Base-by-base conservation (phyloP, 2,888 invertebrate genomes). In the Branchinecta sandiegonensis region DNA sequence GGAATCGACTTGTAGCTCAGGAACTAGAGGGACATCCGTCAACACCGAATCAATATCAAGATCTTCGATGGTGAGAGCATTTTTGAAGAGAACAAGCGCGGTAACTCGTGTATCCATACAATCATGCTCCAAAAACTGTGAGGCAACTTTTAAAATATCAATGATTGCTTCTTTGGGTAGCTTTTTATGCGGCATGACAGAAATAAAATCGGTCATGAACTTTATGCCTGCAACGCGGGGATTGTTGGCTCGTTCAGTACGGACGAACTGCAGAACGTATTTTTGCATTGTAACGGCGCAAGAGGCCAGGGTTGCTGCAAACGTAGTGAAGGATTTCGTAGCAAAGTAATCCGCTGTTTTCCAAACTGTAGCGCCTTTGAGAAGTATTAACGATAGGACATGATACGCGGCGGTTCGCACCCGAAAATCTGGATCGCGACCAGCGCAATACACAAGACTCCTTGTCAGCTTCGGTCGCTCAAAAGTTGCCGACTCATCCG, bases 391-490 rank as follows among this genome's bases (percentile, higher is more conserved):
- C 1, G 63, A 56, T 10, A 56, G 9, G 10, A 56, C 63, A 56
- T 56, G 23, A 56, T 56, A 56, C 9, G 63, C 63, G n/a, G 63
- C 63, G 14, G n/a, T 56, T 56, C 63, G 63, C 23, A 56, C 63
- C n/a, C 63, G 63, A 8, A 23, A 56, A 56, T 56, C 63, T 8
- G 8, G 63, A 56, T 56, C 63, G n/a, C 23, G n/a, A n/a, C 63
- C 63, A 56, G 63, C 63, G 23, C n/a, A 56, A 8, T 23, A 56
- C 63, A 56, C 63, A 9, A 56, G 23, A 10, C 63, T 56, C 12
- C 14, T 17, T 8, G 63, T 56, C 63, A 56, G 63, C 63, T 56
- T 56, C n/a, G 63, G 63, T 56, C 63, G n/a, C 23, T 56, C 63
- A 11, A 56, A 56, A 17, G 23, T 23, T 17, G 63, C 63, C 23